Evolutionary conservation across 2,888 invertebrate genomes (phyloP).

Genomic region (Anarsia innoxiella): DNA sequence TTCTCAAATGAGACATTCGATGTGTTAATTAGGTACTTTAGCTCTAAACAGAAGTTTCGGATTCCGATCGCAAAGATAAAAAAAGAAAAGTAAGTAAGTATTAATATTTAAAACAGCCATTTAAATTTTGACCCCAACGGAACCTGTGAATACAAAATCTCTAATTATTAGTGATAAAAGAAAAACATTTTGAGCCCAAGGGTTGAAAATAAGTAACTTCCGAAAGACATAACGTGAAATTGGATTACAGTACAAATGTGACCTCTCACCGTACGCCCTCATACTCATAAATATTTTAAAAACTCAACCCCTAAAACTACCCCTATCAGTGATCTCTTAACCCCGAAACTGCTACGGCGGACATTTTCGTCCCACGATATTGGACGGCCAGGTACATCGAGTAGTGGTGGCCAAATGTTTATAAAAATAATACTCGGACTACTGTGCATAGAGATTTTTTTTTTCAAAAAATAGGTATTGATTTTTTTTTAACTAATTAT

Average conservation of each 20-base stretch:
- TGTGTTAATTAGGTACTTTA: conserved; percentile 6
- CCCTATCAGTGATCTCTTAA: conserved; percentile 65
- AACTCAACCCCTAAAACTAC: conserved; percentile 53
- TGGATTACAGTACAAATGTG: conserved; percentile 63
- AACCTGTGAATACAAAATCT: conserved; percentile 42
- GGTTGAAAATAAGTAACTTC: conserved; percentile 64
- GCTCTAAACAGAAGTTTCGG: neutral
- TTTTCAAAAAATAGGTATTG: too few species aligned
- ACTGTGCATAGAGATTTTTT: too few species aligned
- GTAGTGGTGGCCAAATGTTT: neutral
- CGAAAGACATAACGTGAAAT: conserved; percentile 73
- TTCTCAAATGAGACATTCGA: conserved; percentile 1
- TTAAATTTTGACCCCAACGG: conserved; percentile 1
- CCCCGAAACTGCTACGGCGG: conserved; percentile 48
- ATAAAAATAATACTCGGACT: too few species aligned
- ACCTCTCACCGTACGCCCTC: conserved; percentile 44
- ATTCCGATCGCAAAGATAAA: neutral
- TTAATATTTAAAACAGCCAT: conserved; percentile 1
- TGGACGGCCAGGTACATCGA: conserved; percentile 51
- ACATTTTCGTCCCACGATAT: conserved; percentile 51
- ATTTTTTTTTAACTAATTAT: too few species aligned
- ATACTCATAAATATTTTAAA: conserved; percentile 72
- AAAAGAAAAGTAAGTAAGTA: neutral
- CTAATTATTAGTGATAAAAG: conserved; percentile 65
- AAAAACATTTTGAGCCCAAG: conserved; percentile 37